Percentiles rank a stretch among this genome's conserved stretches.
Conservation (phyloP, 2,888 invertebrate genomes). For the Cistogaster globosa region DNA sequence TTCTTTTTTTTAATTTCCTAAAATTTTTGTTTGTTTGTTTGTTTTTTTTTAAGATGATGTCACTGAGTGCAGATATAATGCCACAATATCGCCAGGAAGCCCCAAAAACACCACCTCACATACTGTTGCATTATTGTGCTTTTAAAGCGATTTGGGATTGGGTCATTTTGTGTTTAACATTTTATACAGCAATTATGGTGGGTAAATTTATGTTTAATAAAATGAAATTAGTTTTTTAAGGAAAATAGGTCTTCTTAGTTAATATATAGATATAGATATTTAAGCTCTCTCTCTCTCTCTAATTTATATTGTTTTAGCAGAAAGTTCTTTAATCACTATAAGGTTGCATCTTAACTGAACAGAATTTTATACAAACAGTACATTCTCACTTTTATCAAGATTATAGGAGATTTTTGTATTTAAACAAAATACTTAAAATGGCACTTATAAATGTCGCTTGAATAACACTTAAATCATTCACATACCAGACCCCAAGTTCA, state of each 20-base stretch:
- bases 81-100: conserved; percentile 99
- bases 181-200: conserved; percentile 93
- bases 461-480: conserved; percentile 34
- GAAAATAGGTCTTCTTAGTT: no score
- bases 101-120: conserved; percentile 99
- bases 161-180: conserved; percentile 99
- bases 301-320: no score
- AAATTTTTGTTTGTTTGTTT: not conserved
- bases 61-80: conserved; percentile 98
- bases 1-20: no score
- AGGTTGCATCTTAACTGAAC: not conserved
- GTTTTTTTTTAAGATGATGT: conserved; percentile 91
- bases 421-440: conserved; percentile 60
- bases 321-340: no score
- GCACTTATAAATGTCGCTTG: conserved; percentile 55
- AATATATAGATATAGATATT: no score
- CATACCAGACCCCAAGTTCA: conserved; percentile 12
- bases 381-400: not conserved
- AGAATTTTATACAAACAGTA: not conserved
- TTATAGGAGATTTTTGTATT: not conserved
- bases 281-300: no score
- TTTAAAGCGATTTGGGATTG: conserved; percentile 99
- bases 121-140: conserved; percentile 99
- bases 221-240: not conserved
- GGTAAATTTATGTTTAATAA: conserved; percentile 64